Conservation (phyloP, 2,113 vertebrate species). For the Scytalopus superciliaris region DNA sequence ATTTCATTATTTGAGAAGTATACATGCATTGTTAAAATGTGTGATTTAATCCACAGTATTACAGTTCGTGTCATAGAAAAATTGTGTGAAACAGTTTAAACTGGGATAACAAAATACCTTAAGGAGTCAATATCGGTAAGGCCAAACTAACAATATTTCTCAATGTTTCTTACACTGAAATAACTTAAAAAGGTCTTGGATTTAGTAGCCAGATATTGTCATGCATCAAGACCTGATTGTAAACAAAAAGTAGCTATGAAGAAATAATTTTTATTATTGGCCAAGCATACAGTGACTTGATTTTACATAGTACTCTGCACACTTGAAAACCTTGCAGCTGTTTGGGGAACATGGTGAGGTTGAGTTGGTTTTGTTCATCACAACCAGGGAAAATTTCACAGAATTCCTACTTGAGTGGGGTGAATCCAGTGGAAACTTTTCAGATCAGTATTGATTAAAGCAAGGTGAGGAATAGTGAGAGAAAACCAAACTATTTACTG, state of each 20-base stretch:
- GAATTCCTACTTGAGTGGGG: not conserved
- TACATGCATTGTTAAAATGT: not conserved
- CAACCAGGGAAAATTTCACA: not conserved
- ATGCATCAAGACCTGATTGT: not conserved
- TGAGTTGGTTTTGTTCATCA: not conserved
- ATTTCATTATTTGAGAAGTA: not conserved
- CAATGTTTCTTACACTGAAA: not conserved
- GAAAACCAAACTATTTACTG: not conserved
- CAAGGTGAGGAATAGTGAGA: not conserved
- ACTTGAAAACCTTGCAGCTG: not conserved
- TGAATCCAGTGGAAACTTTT: not conserved
- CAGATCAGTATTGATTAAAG: not conserved
- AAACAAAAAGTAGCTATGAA: not conserved
- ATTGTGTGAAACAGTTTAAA: not conserved
- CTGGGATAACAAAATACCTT: not conserved
- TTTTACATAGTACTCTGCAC: not conserved
- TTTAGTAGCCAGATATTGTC: not conserved
- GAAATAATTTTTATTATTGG: not conserved
- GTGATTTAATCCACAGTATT: not conserved
- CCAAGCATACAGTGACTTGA: not conserved
- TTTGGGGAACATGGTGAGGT: not conserved
- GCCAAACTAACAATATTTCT: not conserved
- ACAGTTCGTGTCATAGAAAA: not conserved
- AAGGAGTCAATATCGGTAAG: not conserved
- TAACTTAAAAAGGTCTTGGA: not conserved